A percentile compares a stretch with the other conserved stretches of the same genome.
phyloP scores from a whole-genome alignment of 2,113 vertebrate species.

The Miniopterus natalensis region DNA sequence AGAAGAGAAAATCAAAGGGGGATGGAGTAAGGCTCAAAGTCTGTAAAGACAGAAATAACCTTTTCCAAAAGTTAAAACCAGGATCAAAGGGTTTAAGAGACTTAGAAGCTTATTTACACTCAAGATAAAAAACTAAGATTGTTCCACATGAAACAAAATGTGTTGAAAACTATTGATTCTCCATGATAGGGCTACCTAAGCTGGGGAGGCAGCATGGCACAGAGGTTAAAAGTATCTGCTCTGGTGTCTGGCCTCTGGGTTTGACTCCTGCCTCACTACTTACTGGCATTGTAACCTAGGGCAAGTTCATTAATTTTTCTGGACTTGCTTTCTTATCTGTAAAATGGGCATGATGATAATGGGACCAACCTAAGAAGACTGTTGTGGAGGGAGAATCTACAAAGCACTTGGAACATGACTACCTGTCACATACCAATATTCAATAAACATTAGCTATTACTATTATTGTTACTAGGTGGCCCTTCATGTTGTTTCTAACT shows the following conservation, averaged over 20 bases:
- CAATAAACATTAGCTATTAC: not conserved
- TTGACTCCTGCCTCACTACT: not conserved
- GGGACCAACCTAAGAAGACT: not conserved
- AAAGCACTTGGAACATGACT: not conserved
- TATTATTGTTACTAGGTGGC: not conserved
- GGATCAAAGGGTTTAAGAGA: slow-evolving; percentile 58
- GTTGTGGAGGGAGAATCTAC: not conserved
- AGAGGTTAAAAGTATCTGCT: not conserved
- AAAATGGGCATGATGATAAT: not conserved
- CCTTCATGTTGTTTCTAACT: not conserved
- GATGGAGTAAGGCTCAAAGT: slow-evolving; percentile 13
- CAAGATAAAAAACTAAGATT: slow-evolving; percentile 33
- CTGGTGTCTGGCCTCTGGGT: not conserved
- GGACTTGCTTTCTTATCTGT: not conserved
- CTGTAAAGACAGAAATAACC: slow-evolving; percentile 50
- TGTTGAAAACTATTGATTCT: slow-evolving; percentile 50
- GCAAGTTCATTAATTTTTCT: slow-evolving; percentile 29
- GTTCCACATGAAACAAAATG: slow-evolving; percentile 58
- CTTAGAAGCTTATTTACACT: slow-evolving; percentile 41
- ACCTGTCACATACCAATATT: not conserved
- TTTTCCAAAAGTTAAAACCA: slow-evolving; percentile 61
- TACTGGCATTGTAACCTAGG: not conserved
- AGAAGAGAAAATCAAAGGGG: slow-evolving; percentile 42
- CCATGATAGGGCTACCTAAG: not conserved
- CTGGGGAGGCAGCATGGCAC: not conserved